Conservation (phyloP, 2,888 invertebrate species). For the Callyntrura guangdongensis region DNA sequence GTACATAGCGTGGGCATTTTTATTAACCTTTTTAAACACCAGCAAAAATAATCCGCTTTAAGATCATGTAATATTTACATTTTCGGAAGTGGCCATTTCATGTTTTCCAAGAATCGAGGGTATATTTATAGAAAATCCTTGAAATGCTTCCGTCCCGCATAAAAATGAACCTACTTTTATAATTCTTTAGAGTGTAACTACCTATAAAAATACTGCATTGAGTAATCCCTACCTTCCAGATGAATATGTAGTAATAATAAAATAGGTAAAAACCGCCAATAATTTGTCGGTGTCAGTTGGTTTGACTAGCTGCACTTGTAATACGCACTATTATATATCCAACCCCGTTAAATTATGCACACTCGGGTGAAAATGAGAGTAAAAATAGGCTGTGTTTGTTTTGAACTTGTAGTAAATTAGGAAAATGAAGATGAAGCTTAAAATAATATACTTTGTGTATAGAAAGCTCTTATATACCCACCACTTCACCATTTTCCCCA, state of each 20-base stretch:
- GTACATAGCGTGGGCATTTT: no score
- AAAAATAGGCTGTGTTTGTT: conserved; percentile 13
- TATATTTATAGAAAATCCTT: no score
- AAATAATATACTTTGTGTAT: conserved; percentile 33
- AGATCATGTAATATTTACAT: background rate
- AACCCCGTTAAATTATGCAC: background rate
- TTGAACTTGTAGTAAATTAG: conserved; percentile 46
- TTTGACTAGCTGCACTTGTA: background rate
- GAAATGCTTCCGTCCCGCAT: no score
- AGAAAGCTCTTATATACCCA: background rate
- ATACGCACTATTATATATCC: background rate
- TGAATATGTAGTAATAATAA: background rate
- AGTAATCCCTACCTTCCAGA: background rate
- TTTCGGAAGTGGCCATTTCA: no score
- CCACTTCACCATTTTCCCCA: background rate
- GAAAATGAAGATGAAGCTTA: conserved; percentile 53
- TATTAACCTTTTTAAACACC: no score
- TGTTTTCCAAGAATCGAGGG: no score
- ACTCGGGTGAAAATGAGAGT: background rate
- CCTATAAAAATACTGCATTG: no score
- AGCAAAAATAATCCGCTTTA: no score
- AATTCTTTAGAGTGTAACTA: no score
- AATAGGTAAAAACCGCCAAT: conserved; percentile 32
- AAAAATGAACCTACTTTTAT: no score
- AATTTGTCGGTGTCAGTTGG: conserved; percentile 18